Base-by-base conservation (phyloP, 2,797 vertebrate species). In the Xiphophorus birchmanni region DNA sequence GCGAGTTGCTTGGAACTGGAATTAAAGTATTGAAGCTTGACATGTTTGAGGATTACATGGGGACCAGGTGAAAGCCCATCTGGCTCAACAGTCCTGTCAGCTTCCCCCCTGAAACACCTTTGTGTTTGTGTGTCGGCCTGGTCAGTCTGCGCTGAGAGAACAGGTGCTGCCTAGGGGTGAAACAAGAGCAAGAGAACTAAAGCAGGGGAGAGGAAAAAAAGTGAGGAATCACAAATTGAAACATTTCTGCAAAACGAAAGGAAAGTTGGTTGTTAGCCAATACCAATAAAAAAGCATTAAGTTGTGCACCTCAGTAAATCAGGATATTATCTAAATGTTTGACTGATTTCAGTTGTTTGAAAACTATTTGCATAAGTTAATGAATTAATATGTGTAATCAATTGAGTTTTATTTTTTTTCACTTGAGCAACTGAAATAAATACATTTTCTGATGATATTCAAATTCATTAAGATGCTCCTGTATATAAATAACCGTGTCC, bases 81-180 rank as follows among this genome's bases (percentile, higher is more conserved):
- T 73, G 76, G 40, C 26, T 44, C 60, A 80, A 40, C 47, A 5
- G 45, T 13, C 60, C 65, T 80, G 48, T 56, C 63, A 76, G 40
- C 60, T 74, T 48, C 32, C 23, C 32, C 18, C 44, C 72, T 44
- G 54, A 17, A 1, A 1, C 18, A 52, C 21, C 17, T 23, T 45
- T 4, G 4, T 9, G 52, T 73, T 29, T 67, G 15, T 44, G 2
- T 8, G 11, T 32, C 10, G 1, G 0, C 26, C 72, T 45, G 73
- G 65, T 37, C 74, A 73, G 69, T 78, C 76, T 50, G 1, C 1
- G 44, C n/a, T 76, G 42, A 81, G 40, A 50, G 50, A 85, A 74
- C 79, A 89, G 83, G 82, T 83, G 81, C 80, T 79, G 50, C 29
- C 76, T 17, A 47, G 77, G 71, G 60, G 42, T 40, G 78, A 74